Evolutionary conservation across 2,797 vertebrate species (phyloP), one percentile per base, ranked within the genome.

Genomic region (Pangasius krempfi): DNA sequence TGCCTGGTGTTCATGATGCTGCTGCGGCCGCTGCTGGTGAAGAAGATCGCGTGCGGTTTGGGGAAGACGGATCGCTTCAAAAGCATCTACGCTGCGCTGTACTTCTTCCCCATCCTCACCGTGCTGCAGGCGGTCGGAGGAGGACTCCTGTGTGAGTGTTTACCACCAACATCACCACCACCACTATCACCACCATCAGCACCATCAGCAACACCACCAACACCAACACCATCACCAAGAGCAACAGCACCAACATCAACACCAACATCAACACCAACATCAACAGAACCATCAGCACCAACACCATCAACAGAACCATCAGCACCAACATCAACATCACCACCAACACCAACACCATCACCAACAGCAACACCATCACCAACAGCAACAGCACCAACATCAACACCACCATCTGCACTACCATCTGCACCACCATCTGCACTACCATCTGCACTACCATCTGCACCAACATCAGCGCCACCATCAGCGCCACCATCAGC

Each of bases 1-100:
- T 99, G 97, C 93, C 92, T 99, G 78, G 96, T 98, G 81, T 94
- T 99, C 78, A 99, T 99, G 99, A 99, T 99, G 99, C 85, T 99
- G 40, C 96, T 99, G 68, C 96, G 99, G 37, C 98, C 99, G n/a
- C 96, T 99, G 8, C 91, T 99, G 93, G 98, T 99, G 13, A 99
- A 99, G 95, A 99, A 99, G 94, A 97, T 99, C 0, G 98, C 98
- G 0, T 99, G 98, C 0, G 98, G 99, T 18, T 94, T 99, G 83
- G 98, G 98, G 58, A 99, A 99, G 89, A 97, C 98, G 0, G 98
- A 99, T 85, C 96, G 99, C 30, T 99, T 99, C 91, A 98, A 97
- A 94, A 99, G 98, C 93, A 97, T 99, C 93, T 99, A 99, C 22
- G 98, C 99, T 0, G 98, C 99, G 0, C 96, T 99, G 0, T 99